These are phyloP conservation scores for Brachionus calyciflorus DNA, from an alignment of 1,140 invertebrate genomes.

Conservation along the genomic window DNA sequence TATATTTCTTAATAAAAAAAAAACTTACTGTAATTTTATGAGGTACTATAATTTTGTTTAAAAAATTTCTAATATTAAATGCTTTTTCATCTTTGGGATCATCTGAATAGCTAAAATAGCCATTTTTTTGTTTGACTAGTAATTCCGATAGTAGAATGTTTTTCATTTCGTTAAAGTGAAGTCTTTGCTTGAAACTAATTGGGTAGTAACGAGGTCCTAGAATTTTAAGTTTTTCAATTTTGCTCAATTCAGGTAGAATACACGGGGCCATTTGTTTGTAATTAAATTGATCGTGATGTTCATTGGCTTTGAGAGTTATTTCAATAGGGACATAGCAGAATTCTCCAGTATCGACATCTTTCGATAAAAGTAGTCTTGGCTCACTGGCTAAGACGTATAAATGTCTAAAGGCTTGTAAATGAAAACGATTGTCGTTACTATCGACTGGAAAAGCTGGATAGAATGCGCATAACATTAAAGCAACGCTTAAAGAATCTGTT, in stretches of 20 bases:
- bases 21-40: constrained; percentile 35
- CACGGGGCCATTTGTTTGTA: constrained; percentile 74
- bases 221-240: constrained; percentile 71
- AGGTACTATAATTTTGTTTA: constrained; percentile 43
- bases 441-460: constrained; percentile 95
- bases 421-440: constrained; percentile 85
- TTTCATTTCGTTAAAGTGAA: constrained; percentile 78
- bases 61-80: constrained; percentile 46
- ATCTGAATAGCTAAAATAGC: constrained; percentile 79
- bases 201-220: constrained; percentile 82
- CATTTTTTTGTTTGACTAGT: constrained; percentile 81
- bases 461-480: constrained; percentile 82
- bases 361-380: constrained; percentile 77
- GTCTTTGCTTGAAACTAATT: constrained; percentile 73
- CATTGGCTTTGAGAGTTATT: constrained; percentile 38
- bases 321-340: constrained; percentile 56
- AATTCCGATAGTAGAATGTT: constrained; percentile 66
- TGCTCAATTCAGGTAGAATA: constrained; percentile 76
- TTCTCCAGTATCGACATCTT: constrained; percentile 74
- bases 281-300: constrained; percentile 50
- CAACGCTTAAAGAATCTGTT: constrained; percentile 77
- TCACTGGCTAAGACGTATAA: constrained; percentile 89
- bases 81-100: constrained; percentile 69
- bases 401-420: constrained; percentile 89
- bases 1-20: neutral